These are phyloP conservation scores for Synergus gifuensis DNA, from an alignment of 2,888 invertebrate species.

Conservation along the genomic window DNA sequence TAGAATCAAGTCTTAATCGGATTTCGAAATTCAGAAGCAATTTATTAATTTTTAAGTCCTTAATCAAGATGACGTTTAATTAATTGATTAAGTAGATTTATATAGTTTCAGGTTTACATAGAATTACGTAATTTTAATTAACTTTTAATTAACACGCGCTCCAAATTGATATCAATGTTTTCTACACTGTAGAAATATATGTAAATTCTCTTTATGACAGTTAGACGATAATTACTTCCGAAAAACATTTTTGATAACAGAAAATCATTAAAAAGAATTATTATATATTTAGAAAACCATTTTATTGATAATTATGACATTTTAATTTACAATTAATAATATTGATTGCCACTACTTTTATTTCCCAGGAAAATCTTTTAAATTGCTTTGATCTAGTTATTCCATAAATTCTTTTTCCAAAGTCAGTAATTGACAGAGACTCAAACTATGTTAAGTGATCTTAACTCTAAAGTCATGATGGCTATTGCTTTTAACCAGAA, in stretches of 20 bases:
- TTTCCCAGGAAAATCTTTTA: neutral
- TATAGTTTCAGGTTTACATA: neutral
- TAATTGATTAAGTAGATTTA: neutral
- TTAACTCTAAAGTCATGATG: constrained; percentile 12
- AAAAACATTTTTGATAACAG: neutral
- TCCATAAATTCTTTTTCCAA: neutral
- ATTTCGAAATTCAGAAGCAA: neutral
- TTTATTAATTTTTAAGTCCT: neutral
- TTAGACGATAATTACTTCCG: too few relatives aligned
- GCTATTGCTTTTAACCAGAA: constrained; percentile 1
- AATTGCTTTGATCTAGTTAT: constrained; percentile 18
- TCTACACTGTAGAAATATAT: too few relatives aligned
- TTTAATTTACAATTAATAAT: neutral
- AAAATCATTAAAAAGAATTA: neutral
- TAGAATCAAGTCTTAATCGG: constrained; percentile 3
- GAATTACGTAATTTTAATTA: neutral
- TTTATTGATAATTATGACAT: neutral
- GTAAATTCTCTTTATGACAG: too few relatives aligned
- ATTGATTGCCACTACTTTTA: neutral
- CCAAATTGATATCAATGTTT: too few relatives aligned
- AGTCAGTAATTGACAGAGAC: neutral
- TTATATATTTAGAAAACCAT: neutral
- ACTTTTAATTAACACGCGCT: too few relatives aligned
- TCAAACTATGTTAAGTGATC: constrained; percentile 25
- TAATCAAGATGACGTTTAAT: neutral